These are phyloP conservation scores for Battus philenor DNA, from an alignment of 1,140 invertebrate species.

Conservation along the genomic window DNA sequence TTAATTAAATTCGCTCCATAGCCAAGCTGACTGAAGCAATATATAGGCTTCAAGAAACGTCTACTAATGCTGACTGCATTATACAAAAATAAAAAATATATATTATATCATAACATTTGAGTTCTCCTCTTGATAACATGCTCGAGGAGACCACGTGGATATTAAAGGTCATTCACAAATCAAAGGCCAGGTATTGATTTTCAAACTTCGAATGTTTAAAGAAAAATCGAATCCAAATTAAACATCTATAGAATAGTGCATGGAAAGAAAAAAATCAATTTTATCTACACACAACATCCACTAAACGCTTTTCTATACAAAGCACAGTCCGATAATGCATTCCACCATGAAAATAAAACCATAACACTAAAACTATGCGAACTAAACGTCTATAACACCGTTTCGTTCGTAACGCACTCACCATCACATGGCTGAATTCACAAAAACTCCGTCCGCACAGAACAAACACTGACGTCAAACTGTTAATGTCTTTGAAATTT, in stretches of 20 bases:
- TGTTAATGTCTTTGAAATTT: constrained; percentile 36
- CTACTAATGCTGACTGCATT: no score
- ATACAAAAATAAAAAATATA: no score
- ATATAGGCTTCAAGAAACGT: no score
- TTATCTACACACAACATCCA: constrained; percentile 50
- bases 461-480: constrained; percentile 54
- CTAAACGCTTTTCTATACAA: constrained; percentile 40
- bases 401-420: constrained; percentile 45
- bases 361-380: constrained; percentile 31
- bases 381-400: constrained; percentile 38
- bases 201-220: background rate
- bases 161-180: background rate
- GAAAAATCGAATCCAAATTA: background rate
- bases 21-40: no score
- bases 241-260: constrained; percentile 4
- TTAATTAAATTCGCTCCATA: no score
- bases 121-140: background rate
- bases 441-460: constrained; percentile 37
- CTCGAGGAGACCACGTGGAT: background rate
- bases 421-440: constrained; percentile 58
- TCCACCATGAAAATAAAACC: constrained; percentile 33
- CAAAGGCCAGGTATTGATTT: background rate
- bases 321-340: constrained; percentile 37
- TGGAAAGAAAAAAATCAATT: constrained; percentile 23
- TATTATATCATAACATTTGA: constrained; percentile 7